A percentile compares a stretch with the other conserved stretches of the same genome.
These are phyloP conservation scores for Rhyacophila brunnea DNA, from an alignment of 1,140 invertebrate species.

Conservation along the genomic window DNA sequence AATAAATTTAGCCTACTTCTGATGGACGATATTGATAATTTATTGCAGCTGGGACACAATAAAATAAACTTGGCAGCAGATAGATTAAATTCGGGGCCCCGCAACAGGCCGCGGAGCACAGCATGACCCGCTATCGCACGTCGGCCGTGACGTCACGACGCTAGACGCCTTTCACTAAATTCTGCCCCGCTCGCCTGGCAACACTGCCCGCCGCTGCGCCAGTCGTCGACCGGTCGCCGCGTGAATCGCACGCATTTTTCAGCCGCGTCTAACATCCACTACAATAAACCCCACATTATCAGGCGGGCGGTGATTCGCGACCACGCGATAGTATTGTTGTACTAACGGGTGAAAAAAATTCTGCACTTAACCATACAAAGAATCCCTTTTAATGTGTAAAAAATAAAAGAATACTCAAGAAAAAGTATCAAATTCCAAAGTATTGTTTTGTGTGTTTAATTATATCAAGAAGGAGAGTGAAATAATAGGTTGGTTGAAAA, in stretches of 20 bases:
- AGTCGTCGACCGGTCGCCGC: conserved; percentile 1
- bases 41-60: neutral
- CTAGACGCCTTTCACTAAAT: conserved; percentile 2
- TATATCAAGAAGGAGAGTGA: no score
- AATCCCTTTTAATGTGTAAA: no score
- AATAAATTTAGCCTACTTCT: no score
- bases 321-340: no score
- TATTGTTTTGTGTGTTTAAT: no score
- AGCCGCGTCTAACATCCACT: neutral
- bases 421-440: no score
- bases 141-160: conserved; percentile 1
- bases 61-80: neutral
- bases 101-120: neutral
- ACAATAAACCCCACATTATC: neutral
- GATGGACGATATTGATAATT: neutral
- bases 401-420: no score
- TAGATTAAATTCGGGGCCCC: neutral
- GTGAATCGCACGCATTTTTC: neutral
- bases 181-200: neutral
- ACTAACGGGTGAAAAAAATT: no score
- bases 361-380: no score
- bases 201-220: neutral
- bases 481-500: no score
- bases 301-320: no score
- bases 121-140: neutral